These are phyloP conservation scores for Muscidifurax raptorellus DNA, from an alignment of 1,140 invertebrate genomes.

Conservation along the genomic window DNA sequence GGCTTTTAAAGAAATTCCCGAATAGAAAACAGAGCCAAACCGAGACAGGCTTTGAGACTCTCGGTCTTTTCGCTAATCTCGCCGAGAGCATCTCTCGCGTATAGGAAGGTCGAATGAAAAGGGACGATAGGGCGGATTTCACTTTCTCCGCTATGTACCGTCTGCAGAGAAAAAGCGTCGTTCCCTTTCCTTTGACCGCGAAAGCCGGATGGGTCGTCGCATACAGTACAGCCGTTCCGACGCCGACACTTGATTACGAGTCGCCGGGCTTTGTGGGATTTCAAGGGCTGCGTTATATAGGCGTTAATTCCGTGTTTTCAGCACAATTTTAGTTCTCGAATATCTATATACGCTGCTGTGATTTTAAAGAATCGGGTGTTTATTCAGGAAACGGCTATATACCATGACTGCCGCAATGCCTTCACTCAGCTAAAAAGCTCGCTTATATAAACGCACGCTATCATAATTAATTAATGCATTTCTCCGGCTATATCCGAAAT, in stretches of 20 bases:
- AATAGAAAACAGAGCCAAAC: neutral
- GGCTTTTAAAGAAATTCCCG: conserved; percentile 17
- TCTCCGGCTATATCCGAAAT: neutral
- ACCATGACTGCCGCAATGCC: too few species aligned
- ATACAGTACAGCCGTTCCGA: neutral
- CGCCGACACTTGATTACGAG: conserved; percentile 2
- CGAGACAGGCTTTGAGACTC: neutral
- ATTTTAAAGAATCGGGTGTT: too few species aligned
- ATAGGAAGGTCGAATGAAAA: conserved; percentile 5
- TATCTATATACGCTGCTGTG: too few species aligned
- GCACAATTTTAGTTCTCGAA: neutral
- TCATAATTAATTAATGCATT: conserved; percentile 40
- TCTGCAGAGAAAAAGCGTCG: neutral
- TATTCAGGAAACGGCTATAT: too few species aligned
- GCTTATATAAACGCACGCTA: too few species aligned
- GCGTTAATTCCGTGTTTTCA: neutral
- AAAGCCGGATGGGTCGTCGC: conserved; percentile 22
- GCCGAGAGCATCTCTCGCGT: conserved; percentile 21
- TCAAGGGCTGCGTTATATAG: neutral
- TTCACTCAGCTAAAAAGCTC: too few species aligned
- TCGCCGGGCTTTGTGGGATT: neutral
- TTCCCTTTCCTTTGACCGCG: conserved; percentile 33
- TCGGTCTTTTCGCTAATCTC: conserved; percentile 43
- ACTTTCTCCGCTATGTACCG: conserved; percentile 20
- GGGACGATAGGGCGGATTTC: conserved; percentile 46